Evolutionary conservation across 2,113 vertebrate species (phyloP).

Genomic region (Triplophysa tibetana): DNA sequence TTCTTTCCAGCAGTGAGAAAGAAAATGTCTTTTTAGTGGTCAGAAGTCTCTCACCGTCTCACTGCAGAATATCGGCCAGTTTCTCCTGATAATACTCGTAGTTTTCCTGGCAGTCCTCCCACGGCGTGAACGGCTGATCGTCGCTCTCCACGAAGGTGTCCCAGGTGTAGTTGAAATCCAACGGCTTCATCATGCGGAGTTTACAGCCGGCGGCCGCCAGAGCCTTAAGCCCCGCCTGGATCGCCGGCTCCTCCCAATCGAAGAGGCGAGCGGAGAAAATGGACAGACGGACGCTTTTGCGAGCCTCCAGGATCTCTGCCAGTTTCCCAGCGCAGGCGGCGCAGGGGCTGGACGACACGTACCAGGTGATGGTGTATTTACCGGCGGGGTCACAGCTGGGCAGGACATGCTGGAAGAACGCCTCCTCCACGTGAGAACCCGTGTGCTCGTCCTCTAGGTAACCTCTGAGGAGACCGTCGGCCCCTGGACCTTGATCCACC

Average conservation of each 20-base stretch:
- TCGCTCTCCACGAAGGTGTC: constrained; percentile 93
- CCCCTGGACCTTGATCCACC: constrained; percentile 75
- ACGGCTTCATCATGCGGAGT: constrained; percentile 90
- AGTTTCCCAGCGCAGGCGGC: constrained; percentile 79
- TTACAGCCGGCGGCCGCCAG: constrained; percentile 85
- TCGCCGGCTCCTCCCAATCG: constrained; percentile 89
- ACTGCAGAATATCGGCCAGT: constrained; percentile 84
- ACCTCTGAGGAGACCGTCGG: constrained; percentile 72
- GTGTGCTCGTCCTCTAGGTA: constrained; percentile 91
- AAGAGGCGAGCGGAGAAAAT: constrained; percentile 86
- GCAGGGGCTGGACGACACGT: constrained; percentile 91
- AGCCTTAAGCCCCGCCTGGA: constrained; percentile 78
- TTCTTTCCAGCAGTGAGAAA: no score
- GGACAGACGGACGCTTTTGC: constrained; percentile 78
- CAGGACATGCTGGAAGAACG: constrained; percentile 84
- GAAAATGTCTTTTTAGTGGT: no score
- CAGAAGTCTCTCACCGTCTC: constrained; percentile 55
- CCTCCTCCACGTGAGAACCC: constrained; percentile 82
- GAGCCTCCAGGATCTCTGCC: constrained; percentile 70
- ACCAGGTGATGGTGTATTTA: constrained; percentile 86
- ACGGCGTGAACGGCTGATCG: constrained; percentile 82
- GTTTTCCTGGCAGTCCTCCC: constrained; percentile 97
- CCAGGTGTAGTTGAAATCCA: constrained; percentile 93
- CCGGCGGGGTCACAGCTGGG: constrained; percentile 69
- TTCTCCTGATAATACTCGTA: constrained; percentile 90